phyloP scores from a whole-genome alignment of 2,113 vertebrate species.

The Microcebus griseorufus region DNA sequence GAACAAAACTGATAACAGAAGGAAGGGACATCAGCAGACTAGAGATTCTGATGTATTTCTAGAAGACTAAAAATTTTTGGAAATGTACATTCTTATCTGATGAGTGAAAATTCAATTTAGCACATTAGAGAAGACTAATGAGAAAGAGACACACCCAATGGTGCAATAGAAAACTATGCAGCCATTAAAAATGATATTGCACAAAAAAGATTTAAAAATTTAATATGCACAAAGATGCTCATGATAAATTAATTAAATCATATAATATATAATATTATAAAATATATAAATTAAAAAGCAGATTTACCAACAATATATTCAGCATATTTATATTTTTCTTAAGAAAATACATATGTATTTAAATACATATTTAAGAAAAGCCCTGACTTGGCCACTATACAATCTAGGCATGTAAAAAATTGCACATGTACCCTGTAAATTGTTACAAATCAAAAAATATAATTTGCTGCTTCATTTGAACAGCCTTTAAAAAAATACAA shows the following conservation, averaged over 20 bases:
- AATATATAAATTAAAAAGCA: neutral
- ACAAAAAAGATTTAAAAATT: neutral
- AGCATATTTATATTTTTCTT: neutral
- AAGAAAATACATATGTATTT: neutral
- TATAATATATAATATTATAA: neutral
- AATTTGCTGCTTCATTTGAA: no score
- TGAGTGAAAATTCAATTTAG: neutral
- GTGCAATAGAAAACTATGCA: neutral
- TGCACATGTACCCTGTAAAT: no score
- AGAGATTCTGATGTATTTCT: neutral
- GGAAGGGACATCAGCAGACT: neutral
- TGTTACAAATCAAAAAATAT: no score
- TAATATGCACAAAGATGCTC: neutral
- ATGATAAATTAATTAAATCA: neutral
- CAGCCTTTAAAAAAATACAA: no score
- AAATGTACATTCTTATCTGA: neutral
- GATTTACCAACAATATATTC: neutral
- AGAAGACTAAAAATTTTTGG: neutral
- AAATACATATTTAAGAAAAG: neutral
- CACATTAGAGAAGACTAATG: neutral
- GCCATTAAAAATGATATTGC: neutral
- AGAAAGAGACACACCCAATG: neutral
- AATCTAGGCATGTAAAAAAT: no score
- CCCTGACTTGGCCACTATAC: no score
- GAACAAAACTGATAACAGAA: neutral